phyloP scores from a whole-genome alignment of 1,140 invertebrate species.

The Neodiprion fabricii region DNA sequence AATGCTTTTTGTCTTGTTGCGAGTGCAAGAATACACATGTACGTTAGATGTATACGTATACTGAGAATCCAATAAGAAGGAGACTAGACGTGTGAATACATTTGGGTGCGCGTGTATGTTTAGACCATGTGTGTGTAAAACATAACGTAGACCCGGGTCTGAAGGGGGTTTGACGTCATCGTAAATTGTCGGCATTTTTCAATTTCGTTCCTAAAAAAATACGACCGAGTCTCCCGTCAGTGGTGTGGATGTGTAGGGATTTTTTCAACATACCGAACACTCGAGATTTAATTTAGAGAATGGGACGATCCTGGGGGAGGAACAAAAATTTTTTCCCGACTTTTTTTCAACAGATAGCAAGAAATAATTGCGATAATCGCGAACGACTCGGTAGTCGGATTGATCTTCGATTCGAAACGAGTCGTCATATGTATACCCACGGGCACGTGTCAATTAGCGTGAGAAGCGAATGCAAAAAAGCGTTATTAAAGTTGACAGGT shows the following conservation, averaged over 20 bases:
- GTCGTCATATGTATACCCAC: neutral
- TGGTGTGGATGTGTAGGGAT: neutral
- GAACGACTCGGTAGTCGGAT: neutral
- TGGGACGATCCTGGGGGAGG: too few relatives aligned
- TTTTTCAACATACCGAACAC: too few relatives aligned
- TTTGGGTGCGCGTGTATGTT: too few relatives aligned
- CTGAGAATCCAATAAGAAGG: slow-evolving; percentile 23
- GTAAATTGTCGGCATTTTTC: slow-evolving; percentile 29
- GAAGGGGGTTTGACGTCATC: slow-evolving; percentile 15
- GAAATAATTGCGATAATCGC: neutral
- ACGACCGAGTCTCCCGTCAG: neutral
- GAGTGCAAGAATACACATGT: neutral
- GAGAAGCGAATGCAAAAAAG: slow-evolving; percentile 19
- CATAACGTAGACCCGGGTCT: too few relatives aligned
- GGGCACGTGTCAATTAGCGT: slow-evolving; percentile 37
- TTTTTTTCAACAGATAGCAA: neutral
- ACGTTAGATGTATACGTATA: neutral
- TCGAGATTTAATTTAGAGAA: too few relatives aligned
- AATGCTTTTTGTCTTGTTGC: slow-evolving; percentile 24
- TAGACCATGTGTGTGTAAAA: too few relatives aligned
- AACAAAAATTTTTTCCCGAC: neutral
- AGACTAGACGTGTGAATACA: neutral
- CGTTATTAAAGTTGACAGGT: too few relatives aligned
- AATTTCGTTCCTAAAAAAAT: slow-evolving; percentile 18
- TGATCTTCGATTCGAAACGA: neutral